Percentiles rank a stretch among this genome's conserved stretches.
Conservation (phyloP, 1,140 invertebrate genomes). For the Oncopodura yosiiana region DNA sequence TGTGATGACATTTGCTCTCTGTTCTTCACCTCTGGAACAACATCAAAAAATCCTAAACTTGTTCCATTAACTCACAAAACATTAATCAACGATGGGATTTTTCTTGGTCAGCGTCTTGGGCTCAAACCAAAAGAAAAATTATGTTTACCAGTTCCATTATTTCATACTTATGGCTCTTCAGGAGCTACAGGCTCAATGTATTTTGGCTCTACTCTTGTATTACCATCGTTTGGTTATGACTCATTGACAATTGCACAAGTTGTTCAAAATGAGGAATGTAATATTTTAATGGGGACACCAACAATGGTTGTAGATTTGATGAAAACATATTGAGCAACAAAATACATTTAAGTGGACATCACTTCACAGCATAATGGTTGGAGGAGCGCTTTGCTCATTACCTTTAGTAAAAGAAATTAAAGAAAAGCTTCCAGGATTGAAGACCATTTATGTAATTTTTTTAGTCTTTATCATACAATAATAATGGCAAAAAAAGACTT, state of each 20-base stretch:
- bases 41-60: conserved; percentile 80
- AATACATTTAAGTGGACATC: conserved; percentile 39
- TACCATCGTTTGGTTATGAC: conserved; percentile 49
- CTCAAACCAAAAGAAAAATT: conserved; percentile 42
- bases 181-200: conserved; percentile 48
- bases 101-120: conserved; percentile 14
- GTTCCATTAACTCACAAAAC: conserved; percentile 68
- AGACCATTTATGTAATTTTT: conserved; percentile 38
- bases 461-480: no score
- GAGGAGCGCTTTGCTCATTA: conserved; percentile 13
- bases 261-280: conserved; percentile 49
- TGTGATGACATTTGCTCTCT: conserved; percentile 63
- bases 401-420: conserved; percentile 18
- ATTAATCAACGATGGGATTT: conserved; percentile 70
- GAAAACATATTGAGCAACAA: conserved; percentile 40
- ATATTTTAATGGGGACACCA: conserved; percentile 75
- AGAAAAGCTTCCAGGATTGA: conserved; percentile 37
- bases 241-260: neutral
- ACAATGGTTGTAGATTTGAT: conserved; percentile 90
- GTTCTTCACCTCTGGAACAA: conserved; percentile 80
- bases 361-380: conserved; percentile 32
- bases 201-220: conserved; percentile 55
- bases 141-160: conserved; percentile 77
- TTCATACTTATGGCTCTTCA: conserved; percentile 78
- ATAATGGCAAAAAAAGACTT: no score